Evolutionary conservation across 2,888 invertebrate genomes (phyloP).

Genomic region (Tiliacea citrago): DNA sequence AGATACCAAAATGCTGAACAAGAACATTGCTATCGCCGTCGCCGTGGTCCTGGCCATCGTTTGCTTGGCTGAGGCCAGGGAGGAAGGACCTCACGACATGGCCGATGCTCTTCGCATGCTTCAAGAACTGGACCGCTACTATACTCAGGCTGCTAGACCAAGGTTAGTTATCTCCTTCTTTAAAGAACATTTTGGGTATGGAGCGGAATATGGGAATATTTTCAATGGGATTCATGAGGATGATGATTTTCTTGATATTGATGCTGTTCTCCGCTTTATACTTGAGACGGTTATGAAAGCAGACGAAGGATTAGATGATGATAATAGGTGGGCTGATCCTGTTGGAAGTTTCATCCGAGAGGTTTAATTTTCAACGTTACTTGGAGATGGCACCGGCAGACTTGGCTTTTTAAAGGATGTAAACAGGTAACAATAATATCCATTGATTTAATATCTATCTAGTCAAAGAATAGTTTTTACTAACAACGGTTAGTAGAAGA

Average conservation of each 20-base stretch:
- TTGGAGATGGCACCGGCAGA: slow-evolving; percentile 1
- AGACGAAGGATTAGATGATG: neutral
- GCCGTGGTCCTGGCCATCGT: slow-evolving; percentile 82
- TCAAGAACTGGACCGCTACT: slow-evolving; percentile 92
- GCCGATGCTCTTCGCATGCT: slow-evolving; percentile 92
- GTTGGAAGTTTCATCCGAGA: neutral
- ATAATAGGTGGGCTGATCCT: neutral
- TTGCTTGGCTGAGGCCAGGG: slow-evolving; percentile 83
- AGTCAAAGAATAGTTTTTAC: neutral
- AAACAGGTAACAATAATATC: slow-evolving; percentile 34
- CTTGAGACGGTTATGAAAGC: neutral
- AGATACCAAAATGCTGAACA: slow-evolving; percentile 84
- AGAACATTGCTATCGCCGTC: slow-evolving; percentile 80
- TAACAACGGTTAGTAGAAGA: too few species aligned
- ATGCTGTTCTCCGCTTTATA: neutral
- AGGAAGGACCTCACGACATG: slow-evolving; percentile 91
- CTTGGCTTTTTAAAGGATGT: neutral
- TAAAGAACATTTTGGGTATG: slow-evolving; percentile 3
- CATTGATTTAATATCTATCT: neutral
- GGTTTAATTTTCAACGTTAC: neutral
- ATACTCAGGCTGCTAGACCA: slow-evolving; percentile 92
- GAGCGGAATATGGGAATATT: neutral
- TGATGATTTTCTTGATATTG: neutral
- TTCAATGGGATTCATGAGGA: neutral
- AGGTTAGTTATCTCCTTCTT: slow-evolving; percentile 85